These are phyloP conservation scores for Eupithecia inturbata DNA, from an alignment of 2,888 invertebrate species.

Conservation along the genomic window DNA sequence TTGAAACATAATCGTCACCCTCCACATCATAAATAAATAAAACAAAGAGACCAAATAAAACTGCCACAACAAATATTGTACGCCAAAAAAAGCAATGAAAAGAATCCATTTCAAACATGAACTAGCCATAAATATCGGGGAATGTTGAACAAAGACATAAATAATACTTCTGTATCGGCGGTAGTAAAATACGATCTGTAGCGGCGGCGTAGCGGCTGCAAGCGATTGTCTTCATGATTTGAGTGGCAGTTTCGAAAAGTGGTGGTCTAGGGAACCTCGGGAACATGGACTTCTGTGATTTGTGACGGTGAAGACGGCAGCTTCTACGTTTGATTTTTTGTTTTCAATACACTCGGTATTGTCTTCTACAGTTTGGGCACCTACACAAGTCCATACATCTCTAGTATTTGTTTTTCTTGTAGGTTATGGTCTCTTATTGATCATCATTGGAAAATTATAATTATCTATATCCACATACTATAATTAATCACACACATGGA, in stretches of 20 bases:
- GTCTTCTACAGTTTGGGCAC: neutral
- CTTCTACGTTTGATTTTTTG: neutral
- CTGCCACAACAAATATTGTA: constrained; percentile 26
- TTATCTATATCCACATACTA: too few species aligned
- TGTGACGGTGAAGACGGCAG: neutral
- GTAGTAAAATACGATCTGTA: constrained; percentile 70
- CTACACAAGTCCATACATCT: neutral
- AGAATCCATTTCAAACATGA: constrained; percentile 44
- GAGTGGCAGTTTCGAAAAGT: constrained; percentile 30
- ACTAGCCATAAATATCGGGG: constrained; percentile 42
- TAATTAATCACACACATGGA: too few species aligned
- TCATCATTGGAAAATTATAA: too few species aligned
- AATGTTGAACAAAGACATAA: constrained; percentile 76
- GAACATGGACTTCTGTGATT: neutral
- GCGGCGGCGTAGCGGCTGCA: constrained; percentile 47
- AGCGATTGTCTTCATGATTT: constrained; percentile 33
- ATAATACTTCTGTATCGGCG: constrained; percentile 70
- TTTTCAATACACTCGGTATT: neutral
- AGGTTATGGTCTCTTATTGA: too few species aligned
- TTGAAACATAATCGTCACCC: constrained; percentile 9
- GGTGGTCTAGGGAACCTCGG: neutral
- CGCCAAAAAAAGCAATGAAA: constrained; percentile 30
- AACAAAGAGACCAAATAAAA: constrained; percentile 18
- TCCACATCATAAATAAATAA: constrained; percentile 4
- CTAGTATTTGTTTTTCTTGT: too few species aligned